Percentiles rank a stretch among this genome's conserved stretches.
phyloP scores from a whole-genome alignment of 2,888 invertebrate species.

The Drosophila imparisetae region DNA sequence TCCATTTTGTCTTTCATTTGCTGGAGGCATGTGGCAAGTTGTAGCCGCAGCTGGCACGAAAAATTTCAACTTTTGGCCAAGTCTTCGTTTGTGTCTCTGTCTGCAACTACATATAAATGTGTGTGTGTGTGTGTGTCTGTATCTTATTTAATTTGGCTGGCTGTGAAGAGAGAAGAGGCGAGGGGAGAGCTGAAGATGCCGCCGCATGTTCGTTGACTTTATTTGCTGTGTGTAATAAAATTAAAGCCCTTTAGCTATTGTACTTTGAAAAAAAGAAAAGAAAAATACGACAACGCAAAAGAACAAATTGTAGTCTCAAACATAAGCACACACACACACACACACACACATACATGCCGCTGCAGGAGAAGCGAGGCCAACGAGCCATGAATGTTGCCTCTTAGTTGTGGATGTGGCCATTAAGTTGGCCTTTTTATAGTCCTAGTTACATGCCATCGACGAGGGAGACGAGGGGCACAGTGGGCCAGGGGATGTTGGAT shows the following conservation, averaged over 20 bases:
- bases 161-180: constrained; percentile 4
- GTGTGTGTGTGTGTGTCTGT: constrained; percentile 28
- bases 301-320: constrained; percentile 65
- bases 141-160: constrained; percentile 73
- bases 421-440: constrained; percentile 77
- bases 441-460: constrained; percentile 56
- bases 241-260: constrained; percentile 81
- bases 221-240: constrained; percentile 79
- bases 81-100: constrained; percentile 18
- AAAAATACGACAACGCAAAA: constrained; percentile 34
- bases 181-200: constrained; percentile 27
- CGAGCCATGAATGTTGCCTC: constrained; percentile 78
- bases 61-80: constrained; percentile 66
- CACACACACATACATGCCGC: constrained; percentile 19
- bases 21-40: constrained; percentile 59
- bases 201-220: constrained; percentile 78
- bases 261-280: constrained; percentile 52
- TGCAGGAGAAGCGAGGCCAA: constrained; percentile 39
- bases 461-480: background rate
- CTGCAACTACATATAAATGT: background rate
- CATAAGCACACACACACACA: constrained; percentile 16
- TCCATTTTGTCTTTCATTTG: constrained; percentile 26
- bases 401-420: constrained; percentile 79
- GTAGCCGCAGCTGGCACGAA: constrained; percentile 75
- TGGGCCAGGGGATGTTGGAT: background rate